Percentiles rank a stretch among this genome's conserved stretches.
Conservation (phyloP, 1,140 invertebrate genomes). For the Drosophila leontia region DNA sequence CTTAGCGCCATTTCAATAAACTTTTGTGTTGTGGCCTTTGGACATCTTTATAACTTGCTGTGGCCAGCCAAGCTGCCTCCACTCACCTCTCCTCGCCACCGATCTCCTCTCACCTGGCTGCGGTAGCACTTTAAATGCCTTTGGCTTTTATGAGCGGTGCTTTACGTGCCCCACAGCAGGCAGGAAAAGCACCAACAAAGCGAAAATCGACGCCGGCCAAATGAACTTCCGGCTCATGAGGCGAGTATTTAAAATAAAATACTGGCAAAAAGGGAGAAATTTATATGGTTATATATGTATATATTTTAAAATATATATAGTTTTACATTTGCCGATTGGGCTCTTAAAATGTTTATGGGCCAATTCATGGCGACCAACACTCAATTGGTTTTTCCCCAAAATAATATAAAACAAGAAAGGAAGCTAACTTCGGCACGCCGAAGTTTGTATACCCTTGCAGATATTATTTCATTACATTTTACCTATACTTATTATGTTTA, state of each 20-base stretch:
- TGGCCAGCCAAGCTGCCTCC: constrained; percentile 48
- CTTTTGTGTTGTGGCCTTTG: constrained; percentile 70
- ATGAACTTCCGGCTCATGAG: constrained; percentile 23
- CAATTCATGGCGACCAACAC: constrained; percentile 45
- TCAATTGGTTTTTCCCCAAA: constrained; percentile 47
- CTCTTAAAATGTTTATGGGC: constrained; percentile 47
- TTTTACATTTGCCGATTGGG: constrained; percentile 28
- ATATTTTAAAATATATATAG: constrained; percentile 20
- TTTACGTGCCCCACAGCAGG: constrained; percentile 21
- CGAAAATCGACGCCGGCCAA: constrained; percentile 22
- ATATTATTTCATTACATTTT: no score
- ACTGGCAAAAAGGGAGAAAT: not conserved
- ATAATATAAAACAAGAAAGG: no score
- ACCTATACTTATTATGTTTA: no score
- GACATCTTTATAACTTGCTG: constrained; percentile 72
- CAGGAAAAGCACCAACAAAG: constrained; percentile 6
- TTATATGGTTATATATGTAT: constrained; percentile 3
- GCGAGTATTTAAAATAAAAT: constrained; percentile 38
- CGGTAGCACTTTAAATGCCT: constrained; percentile 50
- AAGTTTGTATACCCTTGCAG: no score
- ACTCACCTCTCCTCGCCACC: not conserved
- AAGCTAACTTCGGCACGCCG: no score
- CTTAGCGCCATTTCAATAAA: constrained; percentile 50
- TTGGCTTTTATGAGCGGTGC: constrained; percentile 45
- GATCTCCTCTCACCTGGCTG: constrained; percentile 8